Evolutionary conservation across 2,888 invertebrate genomes (phyloP).

Genomic region (Sphinx pinastri): DNA sequence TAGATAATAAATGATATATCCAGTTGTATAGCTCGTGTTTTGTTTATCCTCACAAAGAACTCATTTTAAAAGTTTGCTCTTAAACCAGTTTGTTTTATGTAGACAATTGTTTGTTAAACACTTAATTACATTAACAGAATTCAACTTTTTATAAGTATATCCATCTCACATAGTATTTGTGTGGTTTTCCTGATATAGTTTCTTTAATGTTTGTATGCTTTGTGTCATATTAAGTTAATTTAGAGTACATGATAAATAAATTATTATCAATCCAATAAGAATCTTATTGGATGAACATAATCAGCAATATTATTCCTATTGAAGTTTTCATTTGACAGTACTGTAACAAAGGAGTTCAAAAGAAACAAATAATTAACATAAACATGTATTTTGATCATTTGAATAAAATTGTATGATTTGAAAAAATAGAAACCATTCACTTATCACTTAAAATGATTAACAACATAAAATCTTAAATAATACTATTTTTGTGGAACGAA

Average conservation of each 20-base stretch:
- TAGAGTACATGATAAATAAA: no score
- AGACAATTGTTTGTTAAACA: neutral
- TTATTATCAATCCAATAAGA: constrained; percentile 1
- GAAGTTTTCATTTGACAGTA: neutral
- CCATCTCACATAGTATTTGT: neutral
- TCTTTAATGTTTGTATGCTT: neutral
- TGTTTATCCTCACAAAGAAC: constrained; percentile 35
- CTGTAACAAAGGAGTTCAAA: constrained; percentile 38
- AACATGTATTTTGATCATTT: constrained; percentile 83
- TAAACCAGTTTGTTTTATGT: neutral
- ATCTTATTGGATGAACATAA: constrained; percentile 11
- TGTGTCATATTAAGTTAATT: no score
- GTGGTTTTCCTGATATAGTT: constrained; percentile 2
- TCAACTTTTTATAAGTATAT: neutral
- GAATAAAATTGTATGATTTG: constrained; percentile 83
- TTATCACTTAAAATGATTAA: constrained; percentile 81
- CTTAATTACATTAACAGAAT: neutral
- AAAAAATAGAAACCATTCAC: constrained; percentile 84
- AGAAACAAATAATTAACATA: constrained; percentile 70
- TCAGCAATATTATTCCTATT: neutral
- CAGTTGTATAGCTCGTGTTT: constrained; percentile 56
- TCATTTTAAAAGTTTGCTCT: neutral
- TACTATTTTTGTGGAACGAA: constrained; percentile 87
- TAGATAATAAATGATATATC: constrained; percentile 82
- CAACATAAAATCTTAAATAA: constrained; percentile 79